Base-by-base conservation (phyloP, 2,888 invertebrate genomes). In the Lordiphosa fenestrarum region DNA sequence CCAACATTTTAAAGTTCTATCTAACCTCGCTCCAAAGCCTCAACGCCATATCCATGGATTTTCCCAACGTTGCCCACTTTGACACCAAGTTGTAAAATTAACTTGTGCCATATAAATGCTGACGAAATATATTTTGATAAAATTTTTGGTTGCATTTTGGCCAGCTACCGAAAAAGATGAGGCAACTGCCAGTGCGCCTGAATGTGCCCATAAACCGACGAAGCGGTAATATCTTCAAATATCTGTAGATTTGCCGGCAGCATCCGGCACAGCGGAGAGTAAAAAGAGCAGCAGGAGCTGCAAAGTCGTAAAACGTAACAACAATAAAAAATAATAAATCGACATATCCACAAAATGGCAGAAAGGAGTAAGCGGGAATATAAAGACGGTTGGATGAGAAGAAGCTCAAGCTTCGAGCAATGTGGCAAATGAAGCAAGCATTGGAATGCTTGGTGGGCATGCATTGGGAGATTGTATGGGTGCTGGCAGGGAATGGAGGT, bases 251-350 rank as follows among this genome's bases (percentile, higher is more conserved):
- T 66, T 67, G 66, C 53, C 54, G 10, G 57, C 60, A 64, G 67
- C 50, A 55, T 67, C 49, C 39, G 54, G 42, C 15, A 6, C 38
- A 39, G 23, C 19, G 19, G 12, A 53, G 30, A 33, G 47, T 38
- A 10, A 15, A 21, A 21, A 21, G 15, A 21, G 40, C 21, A n/a
- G 40, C 41, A n/a, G 12, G 40, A 6, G 54, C 47, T 60, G 54
- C 33, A 54, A 70, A 67, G 68, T 81, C 81, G 84, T 84, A 77
- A 81, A 81, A 77, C 84, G 81, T 84, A 81, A 75, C 64, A 77
- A 75, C 82, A 81, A 81, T 81, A 81, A 84, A 77, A 81, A 81
- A 81, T 81, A 76, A 81, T 81, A 81, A 77, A 84, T 81, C 82
- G 81, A 81, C 84, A 81, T 84, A 81, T 84, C 70, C 81, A 75